Evolutionary conservation across 53 echinoderm and acorn worm species (phyloP).

Genomic region (Hippasteria phrygiana): DNA sequence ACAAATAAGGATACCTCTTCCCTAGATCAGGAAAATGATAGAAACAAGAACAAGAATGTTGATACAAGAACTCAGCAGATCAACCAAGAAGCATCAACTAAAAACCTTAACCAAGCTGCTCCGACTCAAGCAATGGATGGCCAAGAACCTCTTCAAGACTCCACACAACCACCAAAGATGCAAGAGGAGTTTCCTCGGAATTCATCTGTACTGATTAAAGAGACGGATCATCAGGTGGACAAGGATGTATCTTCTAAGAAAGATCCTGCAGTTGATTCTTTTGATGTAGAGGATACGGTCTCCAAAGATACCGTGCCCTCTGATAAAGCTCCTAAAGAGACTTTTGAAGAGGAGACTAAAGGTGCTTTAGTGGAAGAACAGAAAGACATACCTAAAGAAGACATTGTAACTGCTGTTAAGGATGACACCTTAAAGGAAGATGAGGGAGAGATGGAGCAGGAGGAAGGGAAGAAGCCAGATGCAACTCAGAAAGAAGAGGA

Average conservation of each 20-base stretch:
- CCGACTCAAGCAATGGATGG: background rate
- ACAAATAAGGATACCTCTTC: background rate
- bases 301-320: background rate
- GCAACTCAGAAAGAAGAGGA: conserved; percentile 41
- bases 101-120: background rate
- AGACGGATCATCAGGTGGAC: background rate
- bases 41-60: background rate
- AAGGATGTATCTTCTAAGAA: background rate
- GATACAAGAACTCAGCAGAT: conserved; percentile 24
- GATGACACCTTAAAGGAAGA: conserved; percentile 12
- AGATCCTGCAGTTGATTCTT: conserved; percentile 41
- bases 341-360: background rate
- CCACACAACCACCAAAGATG: background rate
- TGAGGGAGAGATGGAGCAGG: background rate
- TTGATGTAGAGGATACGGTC: background rate
- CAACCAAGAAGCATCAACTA: background rate
- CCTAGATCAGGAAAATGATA: background rate
- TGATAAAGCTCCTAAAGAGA: background rate
- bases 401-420: background rate
- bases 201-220: background rate
- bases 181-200: background rate
- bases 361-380: background rate
- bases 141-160: background rate
- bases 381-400: background rate
- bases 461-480: conserved; percentile 49